phyloP scores from a whole-genome alignment of 2,797 vertebrate genomes.

The Tenualosa thibaudeaui region DNA sequence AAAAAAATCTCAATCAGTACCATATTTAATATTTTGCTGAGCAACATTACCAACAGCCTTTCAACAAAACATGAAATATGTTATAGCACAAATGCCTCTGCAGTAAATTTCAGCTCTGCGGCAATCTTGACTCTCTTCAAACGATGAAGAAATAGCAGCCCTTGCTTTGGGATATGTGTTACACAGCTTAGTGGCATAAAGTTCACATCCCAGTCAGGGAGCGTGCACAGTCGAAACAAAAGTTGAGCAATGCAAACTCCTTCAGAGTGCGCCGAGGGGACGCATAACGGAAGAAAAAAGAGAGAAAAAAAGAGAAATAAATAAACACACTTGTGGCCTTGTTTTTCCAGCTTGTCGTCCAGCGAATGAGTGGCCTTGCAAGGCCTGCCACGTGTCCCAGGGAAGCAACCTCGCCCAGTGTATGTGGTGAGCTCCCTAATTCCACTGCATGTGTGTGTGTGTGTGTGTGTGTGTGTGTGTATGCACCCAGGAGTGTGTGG shows the following conservation, averaged over 20 bases:
- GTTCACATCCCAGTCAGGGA: conserved; percentile 42
- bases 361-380: conserved; percentile 12
- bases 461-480: conserved; percentile 38
- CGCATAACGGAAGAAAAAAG: conserved; percentile 38
- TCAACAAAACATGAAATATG: conserved; percentile 30
- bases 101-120: background rate
- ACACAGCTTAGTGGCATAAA: conserved; percentile 46
- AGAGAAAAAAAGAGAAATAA: conserved; percentile 46
- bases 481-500: background rate
- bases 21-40: background rate
- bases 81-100: conserved; percentile 11
- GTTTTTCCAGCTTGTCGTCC: conserved; percentile 49
- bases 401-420: conserved; percentile 43
- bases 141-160: background rate
- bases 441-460: conserved; percentile 29
- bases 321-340: conserved; percentile 43
- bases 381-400: conserved; percentile 51
- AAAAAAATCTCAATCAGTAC: background rate
- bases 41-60: background rate
- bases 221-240: conserved; percentile 19
- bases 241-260: conserved; percentile 52
- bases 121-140: background rate
- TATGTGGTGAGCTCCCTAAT: conserved; percentile 31
- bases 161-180: conserved; percentile 25
- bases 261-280: conserved; percentile 41